Conservation (phyloP, 2,888 invertebrate species). For the Clunio marinus region DNA sequence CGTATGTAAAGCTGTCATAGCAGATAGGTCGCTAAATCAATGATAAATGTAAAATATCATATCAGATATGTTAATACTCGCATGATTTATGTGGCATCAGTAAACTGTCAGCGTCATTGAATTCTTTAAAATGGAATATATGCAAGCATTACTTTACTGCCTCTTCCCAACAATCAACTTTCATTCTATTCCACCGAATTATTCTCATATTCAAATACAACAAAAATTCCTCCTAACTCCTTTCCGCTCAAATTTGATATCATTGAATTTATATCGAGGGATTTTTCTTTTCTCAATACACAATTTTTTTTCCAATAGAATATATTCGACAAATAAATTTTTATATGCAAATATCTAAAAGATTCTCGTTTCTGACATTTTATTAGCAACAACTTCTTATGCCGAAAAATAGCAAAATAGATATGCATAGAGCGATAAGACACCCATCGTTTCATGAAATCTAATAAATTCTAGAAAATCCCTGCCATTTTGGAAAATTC, state of each 20-base stretch:
- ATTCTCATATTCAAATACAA: too few species aligned
- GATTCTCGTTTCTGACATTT: slow-evolving; percentile 25
- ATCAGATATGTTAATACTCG: too few species aligned
- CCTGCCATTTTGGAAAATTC: slow-evolving; percentile 16
- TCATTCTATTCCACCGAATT: too few species aligned
- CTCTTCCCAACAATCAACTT: too few species aligned
- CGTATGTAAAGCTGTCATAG: too few species aligned
- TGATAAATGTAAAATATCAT: too few species aligned
- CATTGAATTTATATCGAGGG: slow-evolving; percentile 33
- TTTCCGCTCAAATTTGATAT: slow-evolving; percentile 5
- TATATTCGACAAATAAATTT: slow-evolving; percentile 39
- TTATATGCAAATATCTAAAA: slow-evolving; percentile 30
- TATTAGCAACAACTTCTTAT: slow-evolving; percentile 32
- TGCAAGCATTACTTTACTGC: too few species aligned
- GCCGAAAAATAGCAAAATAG: not conserved
- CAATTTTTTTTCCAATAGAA: slow-evolving; percentile 22
- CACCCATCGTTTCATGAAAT: not conserved
- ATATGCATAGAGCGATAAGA: slow-evolving; percentile 18
- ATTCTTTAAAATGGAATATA: too few species aligned
- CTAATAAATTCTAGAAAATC: slow-evolving; percentile 13
- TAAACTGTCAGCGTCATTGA: too few species aligned
- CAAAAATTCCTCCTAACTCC: slow-evolving; percentile 4
- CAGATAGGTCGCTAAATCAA: slow-evolving; percentile 7
- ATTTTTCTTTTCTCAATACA: slow-evolving; percentile 33
- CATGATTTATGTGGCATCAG: too few species aligned